These are phyloP conservation scores for Muscidifurax raptorellus DNA, from an alignment of 1,140 invertebrate species.

Conservation along the genomic window DNA sequence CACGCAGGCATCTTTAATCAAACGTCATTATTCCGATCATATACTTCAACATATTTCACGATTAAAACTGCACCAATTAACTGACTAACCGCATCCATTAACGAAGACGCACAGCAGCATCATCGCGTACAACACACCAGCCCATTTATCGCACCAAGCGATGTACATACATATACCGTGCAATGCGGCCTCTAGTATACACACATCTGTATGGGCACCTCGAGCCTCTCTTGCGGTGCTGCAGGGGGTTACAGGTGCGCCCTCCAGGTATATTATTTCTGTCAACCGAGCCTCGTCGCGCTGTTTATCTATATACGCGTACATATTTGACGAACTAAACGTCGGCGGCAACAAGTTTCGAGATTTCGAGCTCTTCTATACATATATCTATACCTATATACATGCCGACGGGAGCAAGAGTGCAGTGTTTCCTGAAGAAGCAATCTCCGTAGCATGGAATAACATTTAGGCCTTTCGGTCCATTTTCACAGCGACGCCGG, in stretches of 20 bases:
- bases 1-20: too few species aligned
- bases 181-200: too few species aligned
- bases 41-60: too few species aligned
- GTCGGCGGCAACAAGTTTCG: constrained; percentile 12
- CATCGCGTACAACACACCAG: too few species aligned
- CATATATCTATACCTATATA: neutral
- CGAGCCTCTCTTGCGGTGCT: neutral
- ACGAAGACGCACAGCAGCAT: too few species aligned
- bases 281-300: neutral
- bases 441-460: constrained; percentile 41
- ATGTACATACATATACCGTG: neutral
- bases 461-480: constrained; percentile 19
- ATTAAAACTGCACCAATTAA: neutral
- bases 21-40: too few species aligned
- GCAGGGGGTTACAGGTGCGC: constrained; percentile 19
- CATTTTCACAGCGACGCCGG: constrained; percentile 15
- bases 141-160: neutral
- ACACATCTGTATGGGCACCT: neutral
- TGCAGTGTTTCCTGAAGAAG: constrained; percentile 41
- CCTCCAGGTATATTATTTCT: constrained; percentile 44
- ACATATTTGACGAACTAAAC: constrained; percentile 41
- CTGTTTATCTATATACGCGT: constrained; percentile 41
- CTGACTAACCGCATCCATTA: too few species aligned
- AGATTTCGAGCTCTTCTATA: constrained; percentile 20
- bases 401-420: neutral